Evolutionary conservation across 2,888 invertebrate genomes (phyloP), one percentile per base, ranked within the genome.

Genomic region (Micropterix aruncella): DNA sequence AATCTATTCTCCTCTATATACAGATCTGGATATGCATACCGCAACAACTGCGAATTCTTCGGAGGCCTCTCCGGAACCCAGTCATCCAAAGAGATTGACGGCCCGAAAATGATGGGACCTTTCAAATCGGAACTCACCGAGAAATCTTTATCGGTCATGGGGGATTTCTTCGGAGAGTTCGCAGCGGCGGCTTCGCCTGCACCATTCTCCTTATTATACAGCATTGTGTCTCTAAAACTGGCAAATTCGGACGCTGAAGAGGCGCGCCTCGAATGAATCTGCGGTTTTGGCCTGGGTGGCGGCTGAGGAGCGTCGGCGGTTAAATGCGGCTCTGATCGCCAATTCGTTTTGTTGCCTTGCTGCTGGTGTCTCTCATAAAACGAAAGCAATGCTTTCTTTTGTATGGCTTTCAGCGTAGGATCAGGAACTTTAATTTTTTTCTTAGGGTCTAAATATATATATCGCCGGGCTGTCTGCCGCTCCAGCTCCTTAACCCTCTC

Each of bases 361-460:
- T 53, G 63, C 53, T 78, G 76, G 53, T 85, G 84, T 40, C 85
- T 69, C 56, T 88, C 86, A 59, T 87, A 86, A 56, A 84, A 89
- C 2, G 83, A 83, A 47, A 86, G 67, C 4, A 89, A 68, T 0
- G 88, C 88, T 58, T 86, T 84, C 63, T 88, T 87, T 56, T 88
- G 88, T 48, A 85, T 80, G 12, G 83, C 83, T 61, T 87, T 88
- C 19, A 88, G 61, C 1, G 86, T 82, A 5, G 83, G 73, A 58
- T 80, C 80, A 18, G 83, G 77, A 19, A 83, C 75, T 49, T 79
- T 73, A 57, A 80, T 81, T 47, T 77, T 78, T 59, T 83, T 85
- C 42, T 80, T 80, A 2, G 83, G 82, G 55, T 84, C 84, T 50
- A 83, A 61, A 56, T 79, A 84, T 2, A 80, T 75, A 56, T 80